Conservation (phyloP, 2,888 invertebrate genomes). For the Abrostola triplasia region DNA sequence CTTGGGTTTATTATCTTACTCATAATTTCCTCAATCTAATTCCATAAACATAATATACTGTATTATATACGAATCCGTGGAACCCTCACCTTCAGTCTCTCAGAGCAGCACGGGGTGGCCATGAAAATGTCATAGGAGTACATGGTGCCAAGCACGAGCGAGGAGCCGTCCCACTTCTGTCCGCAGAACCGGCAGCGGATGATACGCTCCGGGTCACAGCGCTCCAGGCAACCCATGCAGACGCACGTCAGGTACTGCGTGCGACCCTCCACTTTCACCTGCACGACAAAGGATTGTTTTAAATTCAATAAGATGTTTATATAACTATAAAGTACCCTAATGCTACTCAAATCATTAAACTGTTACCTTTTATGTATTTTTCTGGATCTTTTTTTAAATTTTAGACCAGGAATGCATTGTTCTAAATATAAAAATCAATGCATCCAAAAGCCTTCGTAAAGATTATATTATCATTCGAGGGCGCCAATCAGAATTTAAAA, state of each 20-base stretch:
- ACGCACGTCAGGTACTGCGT: constrained; percentile 97
- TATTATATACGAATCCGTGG: background rate
- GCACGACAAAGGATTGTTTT: constrained; percentile 57
- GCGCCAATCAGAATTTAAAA: too few relatives aligned
- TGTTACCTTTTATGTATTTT: too few relatives aligned
- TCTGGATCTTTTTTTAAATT: too few relatives aligned
- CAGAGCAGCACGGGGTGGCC: constrained; percentile 98
- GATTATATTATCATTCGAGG: too few relatives aligned
- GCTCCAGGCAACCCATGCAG: constrained; percentile 98
- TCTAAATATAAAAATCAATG: too few relatives aligned
- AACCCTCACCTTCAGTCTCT: constrained; percentile 94
- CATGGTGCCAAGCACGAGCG: constrained; percentile 98
- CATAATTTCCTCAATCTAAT: background rate
- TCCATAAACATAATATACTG: too few relatives aligned
- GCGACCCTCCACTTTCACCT: constrained; percentile 97
- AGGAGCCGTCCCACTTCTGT: constrained; percentile 97
- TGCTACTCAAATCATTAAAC: too few relatives aligned
- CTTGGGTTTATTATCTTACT: too few relatives aligned
- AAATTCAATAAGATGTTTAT: background rate
- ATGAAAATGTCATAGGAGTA: constrained; percentile 99
- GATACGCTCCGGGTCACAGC: constrained; percentile 92
- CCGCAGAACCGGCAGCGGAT: constrained; percentile 95
- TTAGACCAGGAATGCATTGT: too few relatives aligned
- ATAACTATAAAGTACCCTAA: too few relatives aligned
- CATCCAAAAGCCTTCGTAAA: too few relatives aligned